A percentile compares a stretch with the other conserved stretches of the same genome.
phyloP scores from a whole-genome alignment of 1,140 invertebrate species.

The Zaprionus inermis region DNA sequence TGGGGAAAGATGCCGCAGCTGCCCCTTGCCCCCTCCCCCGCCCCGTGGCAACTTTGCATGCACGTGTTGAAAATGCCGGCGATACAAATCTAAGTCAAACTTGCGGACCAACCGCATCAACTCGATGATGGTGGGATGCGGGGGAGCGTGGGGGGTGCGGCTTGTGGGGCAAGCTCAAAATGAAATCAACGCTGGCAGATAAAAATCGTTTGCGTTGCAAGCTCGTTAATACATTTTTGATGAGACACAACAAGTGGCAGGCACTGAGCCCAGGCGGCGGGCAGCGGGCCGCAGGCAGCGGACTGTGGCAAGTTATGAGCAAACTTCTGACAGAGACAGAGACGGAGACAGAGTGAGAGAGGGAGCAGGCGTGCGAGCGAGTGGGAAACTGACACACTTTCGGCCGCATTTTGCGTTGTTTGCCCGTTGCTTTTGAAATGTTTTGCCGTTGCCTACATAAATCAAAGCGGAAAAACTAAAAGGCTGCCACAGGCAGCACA shows the following conservation, averaged over 20 bases:
- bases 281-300: constrained; percentile 11
- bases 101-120: constrained; percentile 30
- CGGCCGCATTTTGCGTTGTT: constrained; percentile 49
- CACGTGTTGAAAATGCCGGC: constrained; percentile 75
- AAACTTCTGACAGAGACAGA: constrained; percentile 50
- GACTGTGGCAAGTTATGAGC: constrained; percentile 68
- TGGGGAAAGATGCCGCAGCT: no score
- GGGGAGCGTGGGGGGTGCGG: constrained; percentile 9
- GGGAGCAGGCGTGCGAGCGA: background rate
- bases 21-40: background rate
- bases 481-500: constrained; percentile 59
- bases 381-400: constrained; percentile 50
- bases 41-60: constrained; percentile 62
- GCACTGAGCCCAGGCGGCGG: constrained; percentile 48
- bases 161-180: constrained; percentile 64
- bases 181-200: constrained; percentile 81
- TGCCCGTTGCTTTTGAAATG: constrained; percentile 72
- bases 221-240: constrained; percentile 83
- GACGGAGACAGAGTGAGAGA: background rate
- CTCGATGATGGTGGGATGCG: background rate
- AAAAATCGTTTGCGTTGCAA: constrained; percentile 80
- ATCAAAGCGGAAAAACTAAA: constrained; percentile 74
- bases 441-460: constrained; percentile 73
- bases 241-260: constrained; percentile 81
- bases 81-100: constrained; percentile 76